A percentile compares a stretch with the other conserved stretches of the same genome.
phyloP scores from a whole-genome alignment of 2,113 vertebrate species.

The Gila orcuttii region DNA sequence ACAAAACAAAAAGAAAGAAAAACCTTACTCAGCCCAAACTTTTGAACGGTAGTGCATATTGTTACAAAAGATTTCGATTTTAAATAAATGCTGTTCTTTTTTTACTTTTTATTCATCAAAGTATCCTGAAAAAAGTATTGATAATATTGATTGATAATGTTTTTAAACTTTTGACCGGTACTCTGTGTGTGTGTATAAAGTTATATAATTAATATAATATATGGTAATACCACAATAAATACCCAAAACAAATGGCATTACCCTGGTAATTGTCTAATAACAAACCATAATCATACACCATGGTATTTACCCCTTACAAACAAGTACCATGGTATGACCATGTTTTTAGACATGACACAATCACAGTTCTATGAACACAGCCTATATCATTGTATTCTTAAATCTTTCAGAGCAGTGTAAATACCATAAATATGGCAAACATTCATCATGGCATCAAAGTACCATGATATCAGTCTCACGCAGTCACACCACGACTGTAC shows the following conservation, averaged over 20 bases:
- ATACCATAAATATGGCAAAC: not conserved
- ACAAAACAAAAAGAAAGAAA: too few relatives aligned
- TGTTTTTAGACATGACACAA: not conserved
- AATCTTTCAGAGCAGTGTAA: not conserved
- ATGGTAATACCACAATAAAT: not conserved
- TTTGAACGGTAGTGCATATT: too few relatives aligned
- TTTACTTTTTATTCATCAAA: too few relatives aligned
- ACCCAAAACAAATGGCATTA: not conserved
- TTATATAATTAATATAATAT: too few relatives aligned
- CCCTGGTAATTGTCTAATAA: not conserved
- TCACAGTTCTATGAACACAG: not conserved
- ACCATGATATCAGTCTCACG: not conserved
- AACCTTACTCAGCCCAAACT: too few relatives aligned
- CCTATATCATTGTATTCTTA: not conserved
- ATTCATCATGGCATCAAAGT: not conserved
- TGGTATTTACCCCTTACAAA: not conserved
- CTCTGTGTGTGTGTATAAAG: too few relatives aligned
- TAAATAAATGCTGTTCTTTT: too few relatives aligned
- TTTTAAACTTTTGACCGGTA: too few relatives aligned
- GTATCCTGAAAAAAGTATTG: too few relatives aligned
- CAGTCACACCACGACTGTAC: not conserved
- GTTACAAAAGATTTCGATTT: too few relatives aligned
- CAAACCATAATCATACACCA: not conserved
- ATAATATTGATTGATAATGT: too few relatives aligned
- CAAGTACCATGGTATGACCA: not conserved